Conservation (phyloP, 2,797 vertebrate species). For the Catamblyrhynchus diadema region DNA sequence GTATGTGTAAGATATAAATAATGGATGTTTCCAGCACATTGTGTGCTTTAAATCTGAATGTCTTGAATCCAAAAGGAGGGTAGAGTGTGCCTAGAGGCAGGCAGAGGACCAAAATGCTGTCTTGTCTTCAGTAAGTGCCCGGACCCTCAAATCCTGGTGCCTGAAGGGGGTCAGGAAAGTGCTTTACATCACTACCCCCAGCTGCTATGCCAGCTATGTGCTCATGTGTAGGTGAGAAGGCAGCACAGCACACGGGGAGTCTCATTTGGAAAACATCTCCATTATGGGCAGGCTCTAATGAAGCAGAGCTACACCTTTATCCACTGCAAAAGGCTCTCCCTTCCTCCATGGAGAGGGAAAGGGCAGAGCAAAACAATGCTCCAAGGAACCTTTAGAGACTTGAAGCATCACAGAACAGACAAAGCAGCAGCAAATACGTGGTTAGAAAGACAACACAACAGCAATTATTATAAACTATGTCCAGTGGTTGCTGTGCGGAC, state of each 20-base stretch:
- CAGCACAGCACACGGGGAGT: neutral
- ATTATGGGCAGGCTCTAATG: neutral
- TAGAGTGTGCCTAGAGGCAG: neutral
- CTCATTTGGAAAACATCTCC: neutral
- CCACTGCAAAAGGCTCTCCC: neutral
- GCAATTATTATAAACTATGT: neutral
- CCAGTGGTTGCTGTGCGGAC: neutral
- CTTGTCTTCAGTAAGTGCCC: neutral
- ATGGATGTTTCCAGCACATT: conserved; percentile 16
- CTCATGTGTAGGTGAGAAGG: neutral
- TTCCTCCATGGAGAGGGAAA: neutral
- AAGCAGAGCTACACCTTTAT: neutral
- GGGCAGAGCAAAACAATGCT: neutral
- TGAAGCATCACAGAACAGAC: neutral
- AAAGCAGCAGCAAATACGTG: neutral
- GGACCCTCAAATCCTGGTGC: neutral
- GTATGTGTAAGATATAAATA: conserved; percentile 32
- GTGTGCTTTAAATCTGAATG: neutral
- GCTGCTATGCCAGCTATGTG: neutral
- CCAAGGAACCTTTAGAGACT: neutral
- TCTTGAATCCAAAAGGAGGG: neutral
- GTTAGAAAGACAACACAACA: neutral
- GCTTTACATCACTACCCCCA: neutral
- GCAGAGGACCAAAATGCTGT: neutral
- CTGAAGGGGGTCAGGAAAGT: neutral